Percentiles rank a stretch among this genome's conserved stretches.
phyloP scores from a whole-genome alignment of 2,797 vertebrate genomes.

The Melanotaenia nigrans region DNA sequence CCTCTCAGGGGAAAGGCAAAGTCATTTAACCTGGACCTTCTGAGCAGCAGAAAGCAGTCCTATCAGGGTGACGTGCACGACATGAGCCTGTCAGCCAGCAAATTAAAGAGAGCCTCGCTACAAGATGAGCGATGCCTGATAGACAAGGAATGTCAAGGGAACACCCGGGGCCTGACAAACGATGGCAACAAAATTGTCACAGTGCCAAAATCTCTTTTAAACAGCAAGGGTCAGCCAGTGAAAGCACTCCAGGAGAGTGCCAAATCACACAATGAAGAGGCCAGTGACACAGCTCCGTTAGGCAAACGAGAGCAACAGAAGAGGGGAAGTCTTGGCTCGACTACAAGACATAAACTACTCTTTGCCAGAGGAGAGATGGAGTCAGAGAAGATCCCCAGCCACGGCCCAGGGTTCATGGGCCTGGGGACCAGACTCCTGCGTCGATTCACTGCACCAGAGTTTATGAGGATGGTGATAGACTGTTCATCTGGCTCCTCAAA shows the following conservation, averaged over 20 bases:
- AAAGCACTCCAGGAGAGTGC: constrained; percentile 55
- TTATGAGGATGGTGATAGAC: constrained; percentile 83
- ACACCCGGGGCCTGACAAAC: constrained; percentile 53
- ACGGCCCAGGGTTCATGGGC: constrained; percentile 61
- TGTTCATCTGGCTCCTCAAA: constrained; percentile 63
- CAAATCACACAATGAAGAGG: constrained; percentile 54
- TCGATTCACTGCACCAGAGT: constrained; percentile 86
- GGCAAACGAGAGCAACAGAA: constrained; percentile 72
- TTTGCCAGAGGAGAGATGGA: constrained; percentile 71
- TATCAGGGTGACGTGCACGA: constrained; percentile 83
- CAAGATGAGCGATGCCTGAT: constrained; percentile 83
- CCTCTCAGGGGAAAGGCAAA: constrained; percentile 81
- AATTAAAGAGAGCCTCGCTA: constrained; percentile 85
- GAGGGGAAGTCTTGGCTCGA: constrained; percentile 65
- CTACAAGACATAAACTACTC: constrained; percentile 75
- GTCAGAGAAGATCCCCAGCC: constrained; percentile 63
- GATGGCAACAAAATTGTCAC: constrained; percentile 65
- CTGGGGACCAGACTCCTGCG: constrained; percentile 81
- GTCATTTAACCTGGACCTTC: constrained; percentile 81
- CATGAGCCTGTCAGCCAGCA: constrained; percentile 73
- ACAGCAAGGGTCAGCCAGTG: constrained; percentile 53
- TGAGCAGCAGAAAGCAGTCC: constrained; percentile 82
- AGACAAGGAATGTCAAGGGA: constrained; percentile 79
- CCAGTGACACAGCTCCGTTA: constrained; percentile 32
- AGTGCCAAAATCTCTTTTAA: constrained; percentile 64